phyloP scores from a whole-genome alignment of 2,113 vertebrate genomes.

The Motacilla alba region DNA sequence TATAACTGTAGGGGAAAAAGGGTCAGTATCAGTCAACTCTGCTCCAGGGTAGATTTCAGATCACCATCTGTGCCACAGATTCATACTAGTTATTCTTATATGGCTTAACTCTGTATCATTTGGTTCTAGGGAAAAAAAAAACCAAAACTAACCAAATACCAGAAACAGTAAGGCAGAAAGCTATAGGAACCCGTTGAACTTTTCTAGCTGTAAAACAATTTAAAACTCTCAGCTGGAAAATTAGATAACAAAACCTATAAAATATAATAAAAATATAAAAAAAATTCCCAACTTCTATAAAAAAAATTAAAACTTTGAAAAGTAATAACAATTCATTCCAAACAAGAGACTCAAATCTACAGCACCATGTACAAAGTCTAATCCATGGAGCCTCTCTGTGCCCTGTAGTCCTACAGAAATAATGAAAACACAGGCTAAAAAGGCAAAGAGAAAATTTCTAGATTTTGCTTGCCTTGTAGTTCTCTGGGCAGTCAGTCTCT shows the following conservation, averaged over 20 bases:
- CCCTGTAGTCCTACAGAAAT: background rate
- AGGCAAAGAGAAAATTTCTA: background rate
- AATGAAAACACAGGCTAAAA: constrained; percentile 8
- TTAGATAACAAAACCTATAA: background rate
- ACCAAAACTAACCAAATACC: background rate
- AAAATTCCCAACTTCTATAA: background rate
- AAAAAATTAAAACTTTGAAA: background rate
- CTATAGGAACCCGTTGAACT: background rate
- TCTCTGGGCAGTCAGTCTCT: background rate
- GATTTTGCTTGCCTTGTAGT: constrained; percentile 5
- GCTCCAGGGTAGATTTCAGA: background rate
- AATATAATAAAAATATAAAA: background rate
- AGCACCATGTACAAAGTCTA: background rate
- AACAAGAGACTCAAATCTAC: background rate
- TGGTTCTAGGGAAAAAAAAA: background rate
- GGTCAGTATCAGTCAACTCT: background rate
- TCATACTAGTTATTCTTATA: background rate
- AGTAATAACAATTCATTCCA: background rate
- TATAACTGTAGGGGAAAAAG: background rate
- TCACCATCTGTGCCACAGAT: background rate
- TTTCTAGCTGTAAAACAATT: background rate
- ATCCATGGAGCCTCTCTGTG: background rate
- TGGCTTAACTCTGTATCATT: background rate
- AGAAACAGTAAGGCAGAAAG: background rate
- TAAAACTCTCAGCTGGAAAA: background rate